A percentile compares a stretch with the other conserved stretches of the same genome.
Conservation (phyloP, 2,888 invertebrate species). For the Agrenia bidenticulata region DNA sequence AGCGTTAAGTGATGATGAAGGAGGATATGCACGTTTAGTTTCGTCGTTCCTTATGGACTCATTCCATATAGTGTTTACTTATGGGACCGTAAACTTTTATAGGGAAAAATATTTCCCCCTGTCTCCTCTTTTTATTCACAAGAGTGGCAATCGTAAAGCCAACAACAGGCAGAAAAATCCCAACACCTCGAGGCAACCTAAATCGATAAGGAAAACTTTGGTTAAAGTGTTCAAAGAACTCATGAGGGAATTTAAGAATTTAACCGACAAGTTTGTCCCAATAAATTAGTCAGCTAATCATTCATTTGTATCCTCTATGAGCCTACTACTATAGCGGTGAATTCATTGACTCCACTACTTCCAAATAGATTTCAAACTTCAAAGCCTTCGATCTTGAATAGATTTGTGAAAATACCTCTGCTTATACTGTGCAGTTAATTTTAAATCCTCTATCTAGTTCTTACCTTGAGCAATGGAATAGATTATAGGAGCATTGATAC, state of each 20-base stretch:
- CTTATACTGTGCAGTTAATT: too few species aligned
- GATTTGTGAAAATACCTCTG: too few species aligned
- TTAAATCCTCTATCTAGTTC: too few species aligned
- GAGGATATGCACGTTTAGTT: slow-evolving; percentile 16
- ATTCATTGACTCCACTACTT: neutral
- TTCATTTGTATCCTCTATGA: neutral
- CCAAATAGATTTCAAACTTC: slow-evolving; percentile 7
- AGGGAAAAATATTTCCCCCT: slow-evolving; percentile 1
- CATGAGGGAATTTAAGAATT: neutral
- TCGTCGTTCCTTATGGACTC: neutral
- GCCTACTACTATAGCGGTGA: neutral
- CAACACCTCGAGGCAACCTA: neutral
- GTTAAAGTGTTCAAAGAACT: neutral
- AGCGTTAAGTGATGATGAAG: neutral
- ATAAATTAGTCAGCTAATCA: slow-evolving; percentile 10
- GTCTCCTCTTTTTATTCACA: too few species aligned
- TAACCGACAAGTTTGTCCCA: slow-evolving; percentile 5
- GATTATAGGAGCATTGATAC: slow-evolving; percentile 72
- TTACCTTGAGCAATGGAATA: slow-evolving; percentile 66
- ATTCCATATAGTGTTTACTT: slow-evolving; percentile 11
- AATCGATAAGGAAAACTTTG: neutral
- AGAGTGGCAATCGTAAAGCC: too few species aligned
- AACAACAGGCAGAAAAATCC: too few species aligned
- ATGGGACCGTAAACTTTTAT: slow-evolving; percentile 10
- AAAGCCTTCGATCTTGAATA: too few species aligned